These are phyloP conservation scores for Azemiops feae DNA, from an alignment of 2,113 vertebrate genomes.

Conservation along the genomic window DNA sequence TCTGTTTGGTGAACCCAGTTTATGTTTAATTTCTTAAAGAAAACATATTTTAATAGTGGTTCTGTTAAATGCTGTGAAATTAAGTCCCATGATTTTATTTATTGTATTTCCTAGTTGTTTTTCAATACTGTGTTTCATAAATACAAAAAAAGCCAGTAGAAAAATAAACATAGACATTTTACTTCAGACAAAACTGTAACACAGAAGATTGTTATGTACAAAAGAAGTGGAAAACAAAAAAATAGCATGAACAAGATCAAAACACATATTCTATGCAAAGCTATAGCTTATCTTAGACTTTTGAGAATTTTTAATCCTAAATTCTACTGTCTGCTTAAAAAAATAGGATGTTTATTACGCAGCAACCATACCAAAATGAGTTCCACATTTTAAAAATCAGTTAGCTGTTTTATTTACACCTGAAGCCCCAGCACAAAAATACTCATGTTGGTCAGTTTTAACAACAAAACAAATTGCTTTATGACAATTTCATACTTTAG, in stretches of 20 bases:
- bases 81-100: background rate
- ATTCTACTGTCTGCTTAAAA: background rate
- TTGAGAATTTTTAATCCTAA: background rate
- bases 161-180: background rate
- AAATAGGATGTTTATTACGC: background rate
- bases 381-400: background rate
- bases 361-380: background rate
- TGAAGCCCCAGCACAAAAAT: background rate
- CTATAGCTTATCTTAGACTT: background rate
- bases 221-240: background rate
- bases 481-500: background rate
- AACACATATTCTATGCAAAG: background rate
- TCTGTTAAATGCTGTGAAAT: background rate
- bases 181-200: background rate
- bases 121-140: background rate
- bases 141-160: background rate
- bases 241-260: background rate
- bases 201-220: background rate
- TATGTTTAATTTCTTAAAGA: background rate
- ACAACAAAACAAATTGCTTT: background rate
- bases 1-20: background rate
- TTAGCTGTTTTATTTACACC: background rate
- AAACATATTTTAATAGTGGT: background rate
- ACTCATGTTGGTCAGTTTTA: background rate
- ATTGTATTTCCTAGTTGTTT: background rate